Conservation (phyloP, 2,888 invertebrate species). For the Pantelozetes paolii region DNA sequence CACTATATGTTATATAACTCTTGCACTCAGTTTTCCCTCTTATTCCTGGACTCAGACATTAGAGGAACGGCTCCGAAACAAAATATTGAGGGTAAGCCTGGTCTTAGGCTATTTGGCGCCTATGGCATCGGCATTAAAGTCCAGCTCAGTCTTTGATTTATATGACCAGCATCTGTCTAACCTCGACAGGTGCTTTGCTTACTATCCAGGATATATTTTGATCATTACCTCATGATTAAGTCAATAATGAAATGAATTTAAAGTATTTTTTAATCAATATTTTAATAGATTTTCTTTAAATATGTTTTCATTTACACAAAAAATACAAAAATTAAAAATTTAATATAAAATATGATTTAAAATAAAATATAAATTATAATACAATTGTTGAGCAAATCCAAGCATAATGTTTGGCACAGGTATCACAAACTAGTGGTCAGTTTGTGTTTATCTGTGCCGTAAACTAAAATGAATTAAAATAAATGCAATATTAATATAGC, state of each 20-base stretch:
- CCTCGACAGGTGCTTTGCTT: not conserved
- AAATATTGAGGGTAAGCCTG: not conserved
- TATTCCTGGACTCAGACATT: not conserved
- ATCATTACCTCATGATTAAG: not conserved
- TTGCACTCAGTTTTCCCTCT: not conserved
- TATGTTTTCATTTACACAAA: no score
- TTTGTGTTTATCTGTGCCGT: conserved; percentile 10
- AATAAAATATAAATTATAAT: not conserved
- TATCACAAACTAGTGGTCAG: not conserved
- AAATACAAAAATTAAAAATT: not conserved
- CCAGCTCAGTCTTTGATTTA: not conserved
- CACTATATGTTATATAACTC: not conserved
- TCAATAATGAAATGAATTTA: no score
- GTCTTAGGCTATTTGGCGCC: not conserved
- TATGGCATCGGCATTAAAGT: not conserved
- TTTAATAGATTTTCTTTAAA: not conserved
- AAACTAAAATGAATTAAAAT: not conserved
- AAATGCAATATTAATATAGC: not conserved
- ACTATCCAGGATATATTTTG: not conserved
- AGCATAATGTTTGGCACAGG: not conserved
- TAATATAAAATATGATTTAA: conserved; percentile 17
- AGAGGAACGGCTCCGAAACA: not conserved
- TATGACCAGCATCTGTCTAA: conserved; percentile 4
- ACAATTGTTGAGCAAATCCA: conserved; percentile 23
- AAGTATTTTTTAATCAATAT: not conserved